Base-by-base conservation (phyloP, 2,797 vertebrate genomes). In the Brachyalestes nurse region DNA sequence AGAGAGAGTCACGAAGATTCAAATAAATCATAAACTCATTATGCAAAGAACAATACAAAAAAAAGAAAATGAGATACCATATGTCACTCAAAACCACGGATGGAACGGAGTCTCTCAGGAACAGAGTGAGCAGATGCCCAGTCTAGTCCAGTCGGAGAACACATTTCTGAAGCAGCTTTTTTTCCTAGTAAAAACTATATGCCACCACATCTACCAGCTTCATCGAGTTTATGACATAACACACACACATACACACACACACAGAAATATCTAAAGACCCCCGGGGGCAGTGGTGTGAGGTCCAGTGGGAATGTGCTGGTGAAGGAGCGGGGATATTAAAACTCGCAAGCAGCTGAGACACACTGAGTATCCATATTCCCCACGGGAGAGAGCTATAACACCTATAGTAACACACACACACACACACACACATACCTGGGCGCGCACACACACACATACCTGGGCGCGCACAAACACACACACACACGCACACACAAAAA, bases 281-380 rank as follows among this genome's bases (percentile, higher is more conserved):
- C 45, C 47, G 4, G 81, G 88, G 91, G 78, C 67, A 86, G 92
- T 88, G 88, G 91, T 87, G 89, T 91, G 91, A 88, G 87, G 88
- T 84, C 89, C 90, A 90, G 88, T 85, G 89, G 91, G 89, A 91
- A 88, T 88, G 88, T 89, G 86, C 89, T 88, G 89, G 87, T 84
- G 88, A 80, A 88, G 88, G 85, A 88, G 72, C 40, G 4, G 40
- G 83, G 84, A 92, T 93, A 94, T 94, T 92, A 93, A 92, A 93
- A 91, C 90, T 89, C 69, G 16, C 89, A 91, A 91, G 89, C 93
- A 93, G 93, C 91, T 94, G 93, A 88, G 89, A 86, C 90, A 90
- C 90, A 89, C 87, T 70, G 77, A 90, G 85, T 90, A 89, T 86
- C 88, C 84, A 86, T 85, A 85, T 88, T 76, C 87, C 91, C 91